Conservation (phyloP, 2,797 vertebrate species). For the Arremon brunneinucha region DNA sequence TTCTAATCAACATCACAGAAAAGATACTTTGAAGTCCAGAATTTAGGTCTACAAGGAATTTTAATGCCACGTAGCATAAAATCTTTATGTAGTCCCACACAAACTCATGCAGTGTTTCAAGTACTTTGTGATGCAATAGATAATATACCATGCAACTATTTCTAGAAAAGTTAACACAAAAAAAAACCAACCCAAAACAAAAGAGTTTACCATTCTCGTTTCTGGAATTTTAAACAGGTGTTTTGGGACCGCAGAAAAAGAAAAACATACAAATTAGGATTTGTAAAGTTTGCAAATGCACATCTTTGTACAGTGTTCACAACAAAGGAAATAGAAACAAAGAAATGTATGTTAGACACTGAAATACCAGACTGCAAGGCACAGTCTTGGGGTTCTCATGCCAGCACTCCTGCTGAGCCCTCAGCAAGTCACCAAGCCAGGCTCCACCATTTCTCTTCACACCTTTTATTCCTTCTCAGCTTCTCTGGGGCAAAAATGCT, state of each 20-base stretch:
- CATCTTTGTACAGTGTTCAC: neutral
- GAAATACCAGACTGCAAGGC: neutral
- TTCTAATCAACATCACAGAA: neutral
- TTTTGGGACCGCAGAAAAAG: neutral
- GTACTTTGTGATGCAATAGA: neutral
- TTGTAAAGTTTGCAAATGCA: neutral
- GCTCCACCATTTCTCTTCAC: neutral
- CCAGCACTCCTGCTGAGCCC: neutral
- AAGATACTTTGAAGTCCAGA: neutral
- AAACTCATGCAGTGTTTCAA: neutral
- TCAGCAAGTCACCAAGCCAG: neutral
- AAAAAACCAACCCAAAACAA: neutral
- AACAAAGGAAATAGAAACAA: neutral
- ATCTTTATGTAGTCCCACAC: neutral
- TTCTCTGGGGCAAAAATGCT: neutral
- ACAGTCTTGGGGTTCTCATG: fast-evolving
- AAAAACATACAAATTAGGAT: neutral
- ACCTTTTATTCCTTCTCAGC: neutral
- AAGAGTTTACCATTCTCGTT: neutral
- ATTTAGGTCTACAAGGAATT: neutral
- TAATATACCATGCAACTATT: neutral
- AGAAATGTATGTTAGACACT: neutral
- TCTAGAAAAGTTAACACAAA: neutral
- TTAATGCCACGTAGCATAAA: neutral
- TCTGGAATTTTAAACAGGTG: neutral